Base-by-base conservation (phyloP, 2,888 invertebrate genomes). In the Agonopterix heracliana region DNA sequence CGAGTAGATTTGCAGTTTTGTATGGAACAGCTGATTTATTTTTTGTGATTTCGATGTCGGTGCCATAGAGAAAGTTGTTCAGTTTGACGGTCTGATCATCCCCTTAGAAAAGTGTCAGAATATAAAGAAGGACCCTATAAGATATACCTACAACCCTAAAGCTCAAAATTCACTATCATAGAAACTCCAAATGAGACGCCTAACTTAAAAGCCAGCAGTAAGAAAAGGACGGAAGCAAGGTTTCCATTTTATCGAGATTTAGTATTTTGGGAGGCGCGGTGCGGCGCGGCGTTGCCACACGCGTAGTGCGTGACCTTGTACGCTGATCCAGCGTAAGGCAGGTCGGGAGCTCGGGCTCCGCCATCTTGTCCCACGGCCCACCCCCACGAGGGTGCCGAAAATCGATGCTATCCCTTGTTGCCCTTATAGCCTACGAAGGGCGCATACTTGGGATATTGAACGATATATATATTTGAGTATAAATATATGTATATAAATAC, bases 391-490 rank as follows among this genome's bases (percentile, higher is more conserved):
- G 86, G 84, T 83, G 83, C 78, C 83, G 67, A 86, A 88, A 87
- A 88, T 87, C 87, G 86, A 87, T 87, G 78, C 66, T 65, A 34
- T 78, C 83, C 86, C 84, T 80, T 68, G 70, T 72, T 75, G 72
- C 78, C 76, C 72, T 73, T 67, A 63, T 59, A 68, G 68, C 69
- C 68, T 66, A 65, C 61, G 71, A 71, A 79, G 81, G 81, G 82
- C 76, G 77, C 74, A 26, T 73, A 67, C 70, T 26, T 71, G 63
- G 69, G 67, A 71, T 71, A 66, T 68, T 12, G 46, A 40, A 26
- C 46, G 26, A 14, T 7, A 12, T n/a, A 44, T 34, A 26, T 26
- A 26, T 26, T 26, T 26, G 26, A 26, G 26, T 26, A 7, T 26
- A 26, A 26, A 26, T 26, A 26, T 26, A 26, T 26, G 26, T 26